A percentile compares a stretch with the other conserved stretches of the same genome.
Conservation (phyloP, 2,797 vertebrate species). For the Leptoclinus maculatus region DNA sequence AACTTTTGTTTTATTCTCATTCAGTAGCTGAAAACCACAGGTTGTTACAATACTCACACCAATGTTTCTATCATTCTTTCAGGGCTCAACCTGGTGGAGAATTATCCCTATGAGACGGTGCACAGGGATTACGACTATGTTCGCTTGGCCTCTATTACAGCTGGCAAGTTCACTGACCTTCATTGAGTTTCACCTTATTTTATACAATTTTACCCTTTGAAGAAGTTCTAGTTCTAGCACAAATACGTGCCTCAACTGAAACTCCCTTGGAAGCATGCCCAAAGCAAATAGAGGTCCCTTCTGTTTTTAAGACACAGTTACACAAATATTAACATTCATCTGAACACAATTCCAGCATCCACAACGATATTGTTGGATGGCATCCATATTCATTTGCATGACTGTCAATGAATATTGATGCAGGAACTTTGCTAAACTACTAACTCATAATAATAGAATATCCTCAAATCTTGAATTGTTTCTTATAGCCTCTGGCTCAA, state of each 20-base stretch:
- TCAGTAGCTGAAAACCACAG: background rate
- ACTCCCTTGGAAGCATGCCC: slow-evolving; percentile 35
- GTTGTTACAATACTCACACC: slow-evolving; percentile 1
- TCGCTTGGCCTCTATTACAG: slow-evolving; percentile 92
- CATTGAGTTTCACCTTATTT: slow-evolving; percentile 45
- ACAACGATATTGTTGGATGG: slow-evolving; percentile 24
- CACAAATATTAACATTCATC: slow-evolving; percentile 27
- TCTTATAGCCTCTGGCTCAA: slow-evolving; percentile 1
- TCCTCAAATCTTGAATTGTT: slow-evolving; percentile 8
- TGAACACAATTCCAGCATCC: slow-evolving; percentile 23
- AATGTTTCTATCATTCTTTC: slow-evolving; percentile 22
- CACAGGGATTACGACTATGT: slow-evolving; percentile 91
- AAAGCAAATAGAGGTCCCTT: slow-evolving; percentile 22
- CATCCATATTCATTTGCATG: slow-evolving; percentile 37
- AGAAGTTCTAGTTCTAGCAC: slow-evolving; percentile 18
- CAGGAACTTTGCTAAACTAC: background rate
- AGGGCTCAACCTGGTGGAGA: slow-evolving; percentile 92
- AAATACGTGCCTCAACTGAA: background rate
- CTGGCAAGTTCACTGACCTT: slow-evolving; percentile 81
- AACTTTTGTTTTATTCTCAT: background rate
- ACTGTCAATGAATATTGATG: slow-evolving; percentile 33
- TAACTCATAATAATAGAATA: slow-evolving; percentile 10
- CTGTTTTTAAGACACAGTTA: slow-evolving; percentile 29
- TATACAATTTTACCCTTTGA: slow-evolving; percentile 22
- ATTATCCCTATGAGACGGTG: slow-evolving; percentile 90